Base-by-base conservation (phyloP, 2,113 vertebrate species). In the Mirza zaza region DNA sequence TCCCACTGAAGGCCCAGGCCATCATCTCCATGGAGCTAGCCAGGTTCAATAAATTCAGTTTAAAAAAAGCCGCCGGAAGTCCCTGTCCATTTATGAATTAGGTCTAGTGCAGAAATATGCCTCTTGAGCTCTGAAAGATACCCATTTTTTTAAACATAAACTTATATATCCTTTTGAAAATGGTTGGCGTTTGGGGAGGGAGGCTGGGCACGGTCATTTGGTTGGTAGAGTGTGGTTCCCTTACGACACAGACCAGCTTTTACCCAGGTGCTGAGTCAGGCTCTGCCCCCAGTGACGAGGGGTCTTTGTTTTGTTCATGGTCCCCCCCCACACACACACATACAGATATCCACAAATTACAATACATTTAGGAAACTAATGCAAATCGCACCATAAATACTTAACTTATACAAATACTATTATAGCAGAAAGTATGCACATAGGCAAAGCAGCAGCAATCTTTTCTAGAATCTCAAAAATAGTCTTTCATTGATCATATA, bases 311-410 rank as follows among this genome's bases (percentile, higher is more conserved):
- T 79, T 91, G 34, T 79, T 86, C 80, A 29, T 68, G 61, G 52
- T 48, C 2, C 12, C 27, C 32, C 36, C 15, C 42, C 10, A 25
- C 55, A 96, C 82, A 85, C 5, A 52, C 1, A 52, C 1, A 6
- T 73, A 89, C 11, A 87, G 75, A 83, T 70, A 91, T 61, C 57
- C 65, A 85, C 68, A 84, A 86, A 55, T 77, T 85, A 83, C 8
- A 36, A 15, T 18, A 48, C 61, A 81, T 94, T 92, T 91, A 84
- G 75, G 94, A 97, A 95, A 89, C 79, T 23, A 68, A 65, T 68
- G 94, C 92, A 96, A 76, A 75, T 11, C 77, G 15, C 27, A n/a
- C 79, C 87, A 71, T 81, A 97, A 95, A 95, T 95, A 97, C 91
- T 93, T 65, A 90, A 76, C 39, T n/a, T 79, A 91, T 45, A 65